These are phyloP conservation scores for Sericinus montela DNA, from an alignment of 2,888 invertebrate genomes.

Conservation along the genomic window DNA sequence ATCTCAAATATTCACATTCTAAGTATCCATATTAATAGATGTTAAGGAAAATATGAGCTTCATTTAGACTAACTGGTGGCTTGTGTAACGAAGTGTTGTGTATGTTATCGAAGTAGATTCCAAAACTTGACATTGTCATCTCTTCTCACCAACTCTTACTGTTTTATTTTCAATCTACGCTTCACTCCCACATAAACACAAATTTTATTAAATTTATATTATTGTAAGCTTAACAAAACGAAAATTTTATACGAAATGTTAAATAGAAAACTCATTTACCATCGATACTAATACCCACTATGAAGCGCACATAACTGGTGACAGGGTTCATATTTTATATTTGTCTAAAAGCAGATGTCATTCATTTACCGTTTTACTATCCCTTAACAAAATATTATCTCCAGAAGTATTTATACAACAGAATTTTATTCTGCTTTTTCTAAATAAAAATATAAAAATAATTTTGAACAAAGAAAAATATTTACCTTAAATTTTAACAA, in stretches of 20 bases:
- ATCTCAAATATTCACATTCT: constrained; percentile 23
- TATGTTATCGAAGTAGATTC: constrained; percentile 53
- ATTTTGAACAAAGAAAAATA: constrained; percentile 9
- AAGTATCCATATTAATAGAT: constrained; percentile 61
- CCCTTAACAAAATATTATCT: constrained; percentile 11
- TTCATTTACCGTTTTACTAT: constrained; percentile 23
- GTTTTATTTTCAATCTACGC: constrained; percentile 16
- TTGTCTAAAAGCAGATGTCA: constrained; percentile 57
- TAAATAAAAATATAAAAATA: constrained; percentile 3
- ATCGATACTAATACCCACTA: constrained; percentile 40
- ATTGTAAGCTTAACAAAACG: constrained; percentile 18
- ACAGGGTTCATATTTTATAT: constrained; percentile 72
- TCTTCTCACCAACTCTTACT: constrained; percentile 36
- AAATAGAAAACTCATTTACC: constrained; percentile 25
- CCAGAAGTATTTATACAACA: constrained; percentile 16
- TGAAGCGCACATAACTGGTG: constrained; percentile 72
- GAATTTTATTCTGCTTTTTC: constrained; percentile 11
- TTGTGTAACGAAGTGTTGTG: constrained; percentile 68
- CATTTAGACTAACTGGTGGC: constrained; percentile 75
- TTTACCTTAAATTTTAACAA: constrained; percentile 12
- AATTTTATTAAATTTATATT: constrained; percentile 15
- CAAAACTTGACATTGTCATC: constrained; percentile 37
- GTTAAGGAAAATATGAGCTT: constrained; percentile 78
- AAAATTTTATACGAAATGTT: constrained; percentile 18
- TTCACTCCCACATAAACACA: constrained; percentile 15